These are phyloP conservation scores for Calypte anna DNA, from an alignment of 2,113 vertebrate genomes.

Conservation along the genomic window DNA sequence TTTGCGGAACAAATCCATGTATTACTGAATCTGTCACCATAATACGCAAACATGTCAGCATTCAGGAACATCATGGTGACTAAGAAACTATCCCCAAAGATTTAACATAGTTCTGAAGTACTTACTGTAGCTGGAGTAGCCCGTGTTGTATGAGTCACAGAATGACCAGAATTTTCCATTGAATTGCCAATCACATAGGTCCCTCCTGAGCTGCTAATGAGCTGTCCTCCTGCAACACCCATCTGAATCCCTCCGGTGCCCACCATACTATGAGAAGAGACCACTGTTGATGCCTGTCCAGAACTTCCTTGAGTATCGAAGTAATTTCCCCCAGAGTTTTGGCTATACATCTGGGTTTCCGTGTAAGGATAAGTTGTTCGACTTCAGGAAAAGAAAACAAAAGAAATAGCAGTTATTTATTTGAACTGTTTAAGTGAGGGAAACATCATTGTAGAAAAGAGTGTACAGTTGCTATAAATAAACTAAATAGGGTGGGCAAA, in stretches of 20 bases:
- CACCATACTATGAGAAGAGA: conserved; percentile 84
- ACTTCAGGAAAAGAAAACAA: conserved; percentile 71
- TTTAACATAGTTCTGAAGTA: conserved; percentile 24
- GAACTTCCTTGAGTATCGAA: conserved; percentile 83
- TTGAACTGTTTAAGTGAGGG: neutral
- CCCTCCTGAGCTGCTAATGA: conserved; percentile 82
- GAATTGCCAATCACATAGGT: conserved; percentile 82
- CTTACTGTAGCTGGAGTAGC: conserved; percentile 83
- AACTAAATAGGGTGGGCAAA: neutral
- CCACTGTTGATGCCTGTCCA: conserved; percentile 80
- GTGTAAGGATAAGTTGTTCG: conserved; percentile 83
- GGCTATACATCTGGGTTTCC: conserved; percentile 84
- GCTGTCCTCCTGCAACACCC: conserved; percentile 81
- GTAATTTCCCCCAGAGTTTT: conserved; percentile 82
- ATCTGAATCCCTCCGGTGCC: conserved; percentile 82
- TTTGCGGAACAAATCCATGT: neutral
- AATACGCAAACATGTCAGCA: neutral
- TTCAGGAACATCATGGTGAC: neutral
- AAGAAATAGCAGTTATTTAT: conserved; percentile 52
- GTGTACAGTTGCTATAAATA: neutral
- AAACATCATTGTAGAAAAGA: neutral
- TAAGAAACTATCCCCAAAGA: conserved; percentile 33
- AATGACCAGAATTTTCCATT: conserved; percentile 83
- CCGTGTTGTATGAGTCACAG: conserved; percentile 80
- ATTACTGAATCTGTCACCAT: neutral